Percentiles rank a stretch among this genome's conserved stretches.
Conservation (phyloP, 2,888 invertebrate genomes). For the Eubasilissa splendida region DNA sequence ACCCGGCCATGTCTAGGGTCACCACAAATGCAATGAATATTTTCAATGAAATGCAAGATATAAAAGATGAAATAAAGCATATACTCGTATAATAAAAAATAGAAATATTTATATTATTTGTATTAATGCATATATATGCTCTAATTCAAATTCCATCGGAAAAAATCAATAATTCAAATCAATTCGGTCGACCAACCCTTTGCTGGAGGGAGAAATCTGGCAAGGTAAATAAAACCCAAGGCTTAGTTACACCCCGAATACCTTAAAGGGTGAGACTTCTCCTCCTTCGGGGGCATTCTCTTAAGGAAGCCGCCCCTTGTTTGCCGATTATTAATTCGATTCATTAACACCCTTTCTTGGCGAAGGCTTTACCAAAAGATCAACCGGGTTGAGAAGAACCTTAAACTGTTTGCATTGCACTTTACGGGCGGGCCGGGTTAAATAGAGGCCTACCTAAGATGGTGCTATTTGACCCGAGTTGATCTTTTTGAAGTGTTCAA, state of each 20-base stretch:
- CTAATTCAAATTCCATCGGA: not conserved
- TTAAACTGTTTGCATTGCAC: conserved; percentile 57
- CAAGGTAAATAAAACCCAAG: conserved; percentile 37
- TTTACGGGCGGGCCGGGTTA: conserved; percentile 32
- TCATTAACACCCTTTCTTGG: conserved; percentile 58
- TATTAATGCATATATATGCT: no score
- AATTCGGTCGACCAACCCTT: conserved; percentile 6
- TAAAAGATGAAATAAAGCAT: no score
- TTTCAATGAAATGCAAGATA: no score
- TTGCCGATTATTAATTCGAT: conserved; percentile 59
- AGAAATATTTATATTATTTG: no score
- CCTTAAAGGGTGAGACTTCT: conserved; percentile 5
- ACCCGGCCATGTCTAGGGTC: no score
- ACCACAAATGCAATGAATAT: no score
- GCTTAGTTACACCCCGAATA: conserved; percentile 26
- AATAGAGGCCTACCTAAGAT: not conserved
- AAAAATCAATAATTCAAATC: conserved; percentile 32
- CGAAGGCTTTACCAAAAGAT: conserved; percentile 51
- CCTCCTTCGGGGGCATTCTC: conserved; percentile 1
- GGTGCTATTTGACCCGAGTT: no score
- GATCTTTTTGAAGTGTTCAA: no score
- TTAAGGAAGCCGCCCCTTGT: conserved; percentile 51
- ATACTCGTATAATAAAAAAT: no score
- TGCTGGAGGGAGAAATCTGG: conserved; percentile 12
- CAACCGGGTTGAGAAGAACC: conserved; percentile 47